phyloP scores from a whole-genome alignment of 1,140 invertebrate species.

The Hypsibius dujardini region DNA sequence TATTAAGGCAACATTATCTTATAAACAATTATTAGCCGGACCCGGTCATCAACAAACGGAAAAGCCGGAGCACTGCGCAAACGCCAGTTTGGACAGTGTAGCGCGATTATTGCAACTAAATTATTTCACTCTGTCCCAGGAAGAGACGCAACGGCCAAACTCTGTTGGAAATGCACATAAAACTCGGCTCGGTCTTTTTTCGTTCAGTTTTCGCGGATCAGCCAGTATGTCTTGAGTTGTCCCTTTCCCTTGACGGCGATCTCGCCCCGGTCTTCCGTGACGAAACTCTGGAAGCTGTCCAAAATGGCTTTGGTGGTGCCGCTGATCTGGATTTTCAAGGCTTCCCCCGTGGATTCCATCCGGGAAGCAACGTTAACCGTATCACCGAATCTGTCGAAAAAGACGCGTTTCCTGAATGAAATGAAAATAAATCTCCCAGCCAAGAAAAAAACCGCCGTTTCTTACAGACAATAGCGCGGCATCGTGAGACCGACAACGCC shows the following conservation, averaged over 20 bases:
- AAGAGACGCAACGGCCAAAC: too few relatives aligned
- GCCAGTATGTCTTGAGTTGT: slow-evolving; percentile 71
- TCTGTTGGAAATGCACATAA: too few relatives aligned
- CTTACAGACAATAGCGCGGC: slow-evolving; percentile 59
- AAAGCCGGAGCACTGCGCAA: too few relatives aligned
- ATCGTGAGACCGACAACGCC: slow-evolving; percentile 83
- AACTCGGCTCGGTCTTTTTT: too few relatives aligned
- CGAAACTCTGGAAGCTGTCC: slow-evolving; percentile 73
- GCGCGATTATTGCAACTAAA: too few relatives aligned
- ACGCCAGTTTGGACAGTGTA: too few relatives aligned
- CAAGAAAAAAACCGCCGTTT: background rate
- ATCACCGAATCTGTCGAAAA: slow-evolving; percentile 49
- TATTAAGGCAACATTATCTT: too few relatives aligned
- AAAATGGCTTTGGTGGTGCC: slow-evolving; percentile 67
- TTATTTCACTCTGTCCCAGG: too few relatives aligned
- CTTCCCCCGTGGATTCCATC: slow-evolving; percentile 85
- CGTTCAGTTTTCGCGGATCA: slow-evolving; percentile 57
- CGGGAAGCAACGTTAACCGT: slow-evolving; percentile 80
- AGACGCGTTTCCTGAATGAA: background rate
- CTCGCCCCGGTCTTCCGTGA: slow-evolving; percentile 65
- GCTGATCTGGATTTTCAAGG: slow-evolving; percentile 84
- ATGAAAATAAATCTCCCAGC: background rate
- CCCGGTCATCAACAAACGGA: too few relatives aligned
- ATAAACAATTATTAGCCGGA: too few relatives aligned
- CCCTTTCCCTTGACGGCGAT: slow-evolving; percentile 90